Evolutionary conservation across 1,140 invertebrate species (phyloP).

Genomic region (Panagrolaimus sp.): DNA sequence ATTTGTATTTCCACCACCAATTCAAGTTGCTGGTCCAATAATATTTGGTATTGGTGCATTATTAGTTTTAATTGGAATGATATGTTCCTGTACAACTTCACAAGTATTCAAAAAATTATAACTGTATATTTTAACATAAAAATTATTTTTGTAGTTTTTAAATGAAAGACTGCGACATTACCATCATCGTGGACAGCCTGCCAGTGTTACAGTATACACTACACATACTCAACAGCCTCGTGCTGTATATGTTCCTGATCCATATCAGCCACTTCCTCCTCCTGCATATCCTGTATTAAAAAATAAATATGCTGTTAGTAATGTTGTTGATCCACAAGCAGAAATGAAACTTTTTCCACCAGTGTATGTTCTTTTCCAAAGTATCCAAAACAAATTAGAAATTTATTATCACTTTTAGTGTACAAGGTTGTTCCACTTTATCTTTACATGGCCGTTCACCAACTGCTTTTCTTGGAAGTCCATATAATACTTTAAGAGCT

Average conservation of each 20-base stretch:
- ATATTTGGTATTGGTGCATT: constrained; percentile 40
- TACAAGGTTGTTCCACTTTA: constrained; percentile 56
- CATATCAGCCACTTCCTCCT: constrained; percentile 56
- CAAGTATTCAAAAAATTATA: constrained; percentile 27
- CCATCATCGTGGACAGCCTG: constrained; percentile 46
- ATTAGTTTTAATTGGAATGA: constrained; percentile 38
- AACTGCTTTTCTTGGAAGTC: constrained; percentile 50
- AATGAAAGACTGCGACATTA: constrained; percentile 45
- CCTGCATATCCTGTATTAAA: constrained; percentile 54
- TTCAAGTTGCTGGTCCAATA: constrained; percentile 52
- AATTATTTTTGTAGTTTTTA: constrained; percentile 34
- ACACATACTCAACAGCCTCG: constrained; percentile 51
- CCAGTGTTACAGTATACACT: constrained; percentile 47
- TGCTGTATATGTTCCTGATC: constrained; percentile 52
- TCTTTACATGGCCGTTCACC: constrained; percentile 48
- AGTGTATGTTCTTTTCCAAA: constrained; percentile 44
- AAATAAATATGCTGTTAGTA: constrained; percentile 48
- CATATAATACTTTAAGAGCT: constrained; percentile 55
- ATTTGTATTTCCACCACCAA: constrained; percentile 27
- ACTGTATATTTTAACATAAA: background rate
- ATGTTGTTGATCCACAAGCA: constrained; percentile 46
- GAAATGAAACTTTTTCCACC: constrained; percentile 57
- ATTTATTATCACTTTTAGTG: constrained; percentile 34
- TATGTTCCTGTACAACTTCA: constrained; percentile 46
- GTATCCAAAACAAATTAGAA: background rate